Percentiles rank a stretch among this genome's conserved stretches.
Conservation (phyloP, 2,113 vertebrate genomes). For the Epinephelus cyanopodus region DNA sequence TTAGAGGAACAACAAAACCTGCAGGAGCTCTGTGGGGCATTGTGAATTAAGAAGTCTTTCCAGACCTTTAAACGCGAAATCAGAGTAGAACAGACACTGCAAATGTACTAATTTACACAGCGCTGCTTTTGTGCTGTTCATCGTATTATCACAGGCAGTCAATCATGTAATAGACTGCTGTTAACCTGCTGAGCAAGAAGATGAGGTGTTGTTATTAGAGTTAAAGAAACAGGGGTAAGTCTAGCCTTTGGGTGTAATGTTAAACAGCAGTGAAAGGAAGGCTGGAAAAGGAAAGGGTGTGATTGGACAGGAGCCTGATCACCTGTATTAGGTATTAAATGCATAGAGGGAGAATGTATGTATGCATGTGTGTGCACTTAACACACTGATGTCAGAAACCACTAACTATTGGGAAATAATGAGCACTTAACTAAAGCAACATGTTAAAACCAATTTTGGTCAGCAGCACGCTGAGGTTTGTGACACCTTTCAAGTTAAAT, state of each 20-base stretch:
- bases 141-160: conserved; percentile 52
- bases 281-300: background rate
- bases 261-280: background rate
- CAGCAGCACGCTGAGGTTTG: conserved; percentile 19
- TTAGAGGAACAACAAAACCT: conserved; percentile 55
- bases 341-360: background rate
- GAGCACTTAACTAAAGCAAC: conserved; percentile 36
- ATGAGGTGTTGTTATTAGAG: conserved; percentile 45
- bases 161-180: conserved; percentile 64
- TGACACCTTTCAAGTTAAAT: conserved; percentile 38
- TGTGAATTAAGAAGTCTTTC: conserved; percentile 48
- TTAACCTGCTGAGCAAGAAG: conserved; percentile 58
- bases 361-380: background rate
- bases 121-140: conserved; percentile 34
- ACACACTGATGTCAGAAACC: background rate
- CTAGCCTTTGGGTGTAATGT: conserved; percentile 6
- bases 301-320: conserved; percentile 18
- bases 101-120: conserved; percentile 42
- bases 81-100: conserved; percentile 24
- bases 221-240: background rate
- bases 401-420: conserved; percentile 29
- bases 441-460: conserved; percentile 12
- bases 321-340: background rate
- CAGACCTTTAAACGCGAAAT: conserved; percentile 34
- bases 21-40: conserved; percentile 49